A percentile compares a stretch with the other conserved stretches of the same genome.
These are phyloP conservation scores for Eupeodes luniger DNA, from an alignment of 2,888 invertebrate genomes.

Conservation along the genomic window DNA sequence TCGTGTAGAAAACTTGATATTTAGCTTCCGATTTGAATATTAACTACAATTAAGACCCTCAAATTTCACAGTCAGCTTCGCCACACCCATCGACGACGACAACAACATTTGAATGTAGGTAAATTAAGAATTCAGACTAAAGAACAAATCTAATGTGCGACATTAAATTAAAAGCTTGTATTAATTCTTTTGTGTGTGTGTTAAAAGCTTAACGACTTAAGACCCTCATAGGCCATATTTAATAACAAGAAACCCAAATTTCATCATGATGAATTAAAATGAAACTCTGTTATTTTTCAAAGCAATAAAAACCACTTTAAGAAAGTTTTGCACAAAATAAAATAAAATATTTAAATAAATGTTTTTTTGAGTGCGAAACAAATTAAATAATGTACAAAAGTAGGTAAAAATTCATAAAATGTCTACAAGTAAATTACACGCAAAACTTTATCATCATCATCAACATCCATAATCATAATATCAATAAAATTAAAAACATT, in stretches of 20 bases:
- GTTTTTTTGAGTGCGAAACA: neutral
- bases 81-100: too few relatives aligned
- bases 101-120: too few relatives aligned
- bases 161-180: too few relatives aligned
- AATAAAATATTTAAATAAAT: neutral
- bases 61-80: too few relatives aligned
- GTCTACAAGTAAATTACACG: constrained; percentile 9
- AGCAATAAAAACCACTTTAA: constrained; percentile 5
- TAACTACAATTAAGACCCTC: too few relatives aligned
- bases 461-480: neutral
- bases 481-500: constrained; percentile 15
- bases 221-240: neutral
- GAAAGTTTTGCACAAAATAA: neutral
- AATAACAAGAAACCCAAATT: neutral
- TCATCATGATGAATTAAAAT: neutral
- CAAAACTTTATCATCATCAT: constrained; percentile 19
- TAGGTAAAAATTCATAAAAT: neutral
- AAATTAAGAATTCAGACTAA: too few relatives aligned
- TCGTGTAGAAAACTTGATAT: too few relatives aligned
- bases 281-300: neutral
- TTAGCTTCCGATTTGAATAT: too few relatives aligned
- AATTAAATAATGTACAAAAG: neutral
- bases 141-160: too few relatives aligned
- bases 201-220: too few relatives aligned
- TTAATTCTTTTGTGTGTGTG: too few relatives aligned